Conservation (phyloP, 2,113 vertebrate species). For the Sylvilagus bachmani region DNA sequence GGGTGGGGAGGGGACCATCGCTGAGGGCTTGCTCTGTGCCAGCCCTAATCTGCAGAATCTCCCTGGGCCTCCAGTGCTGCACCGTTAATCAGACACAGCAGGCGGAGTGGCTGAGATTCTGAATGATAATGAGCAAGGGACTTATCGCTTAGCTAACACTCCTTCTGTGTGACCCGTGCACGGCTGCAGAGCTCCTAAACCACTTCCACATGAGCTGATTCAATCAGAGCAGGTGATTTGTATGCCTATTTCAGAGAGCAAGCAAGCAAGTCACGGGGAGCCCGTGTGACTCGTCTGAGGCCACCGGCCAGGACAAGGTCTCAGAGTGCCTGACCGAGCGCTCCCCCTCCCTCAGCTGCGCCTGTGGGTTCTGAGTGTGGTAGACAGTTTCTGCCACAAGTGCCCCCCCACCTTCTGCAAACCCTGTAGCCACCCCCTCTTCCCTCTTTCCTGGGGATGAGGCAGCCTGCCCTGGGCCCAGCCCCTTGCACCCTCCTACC, state of each 20-base stretch:
- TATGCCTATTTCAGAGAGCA: background rate
- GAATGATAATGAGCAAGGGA: background rate
- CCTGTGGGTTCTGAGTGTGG: background rate
- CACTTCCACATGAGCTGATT: background rate
- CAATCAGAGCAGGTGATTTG: background rate
- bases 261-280: background rate
- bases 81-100: background rate
- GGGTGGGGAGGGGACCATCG: background rate
- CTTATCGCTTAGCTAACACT: background rate
- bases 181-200: conserved; percentile 34
- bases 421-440: too few species aligned
- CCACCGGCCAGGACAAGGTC: background rate
- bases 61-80: background rate
- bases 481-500: background rate
- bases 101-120: background rate
- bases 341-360: background rate
- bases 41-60: background rate
- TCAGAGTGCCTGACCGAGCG: background rate
- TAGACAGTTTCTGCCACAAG: background rate
- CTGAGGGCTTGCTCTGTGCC: background rate
- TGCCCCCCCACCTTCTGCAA: too few species aligned
- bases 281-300: background rate
- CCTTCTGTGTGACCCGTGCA: background rate
- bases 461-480: background rate
- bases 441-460: background rate